These are phyloP conservation scores for Chesias legatella DNA, from an alignment of 2,888 invertebrate genomes.

Conservation along the genomic window DNA sequence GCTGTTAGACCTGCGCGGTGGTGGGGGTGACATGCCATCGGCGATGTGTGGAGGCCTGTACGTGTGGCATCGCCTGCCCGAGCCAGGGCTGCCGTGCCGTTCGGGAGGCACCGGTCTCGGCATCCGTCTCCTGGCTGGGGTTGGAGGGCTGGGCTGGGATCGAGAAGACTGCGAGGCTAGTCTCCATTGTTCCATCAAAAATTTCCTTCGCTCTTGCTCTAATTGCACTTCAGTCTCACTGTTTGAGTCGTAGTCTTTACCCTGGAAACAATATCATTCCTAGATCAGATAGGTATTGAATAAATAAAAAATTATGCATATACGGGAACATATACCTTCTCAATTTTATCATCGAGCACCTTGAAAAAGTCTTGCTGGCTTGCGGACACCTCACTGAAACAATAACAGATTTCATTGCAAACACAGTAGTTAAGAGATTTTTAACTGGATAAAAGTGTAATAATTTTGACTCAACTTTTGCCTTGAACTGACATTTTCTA, in stretches of 20 bases:
- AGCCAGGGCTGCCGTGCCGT: constrained; percentile 61
- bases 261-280: constrained; percentile 67
- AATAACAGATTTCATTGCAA: too few relatives aligned
- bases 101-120: constrained; percentile 60
- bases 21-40: constrained; percentile 68
- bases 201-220: constrained; percentile 84
- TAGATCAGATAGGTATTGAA: background rate
- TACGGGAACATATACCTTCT: constrained; percentile 84
- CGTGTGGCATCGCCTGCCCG: constrained; percentile 46
- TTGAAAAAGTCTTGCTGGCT: constrained; percentile 96
- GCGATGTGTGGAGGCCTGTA: constrained; percentile 60
- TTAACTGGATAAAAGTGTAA: too few relatives aligned
- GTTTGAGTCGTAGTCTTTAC: constrained; percentile 89
- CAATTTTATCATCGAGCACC: constrained; percentile 95
- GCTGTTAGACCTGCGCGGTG: constrained; percentile 60
- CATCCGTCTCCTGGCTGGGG: constrained; percentile 59
- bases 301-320: too few relatives aligned
- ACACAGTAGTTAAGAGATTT: too few relatives aligned
- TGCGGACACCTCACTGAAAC: constrained; percentile 90
- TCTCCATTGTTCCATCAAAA: constrained; percentile 88
- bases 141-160: constrained; percentile 61
- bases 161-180: constrained; percentile 81
- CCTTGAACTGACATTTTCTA: too few relatives aligned
- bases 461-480: too few relatives aligned
- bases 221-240: constrained; percentile 87